Conservation (phyloP, 2,888 invertebrate genomes). For the Zaprionus obscuricornis region DNA sequence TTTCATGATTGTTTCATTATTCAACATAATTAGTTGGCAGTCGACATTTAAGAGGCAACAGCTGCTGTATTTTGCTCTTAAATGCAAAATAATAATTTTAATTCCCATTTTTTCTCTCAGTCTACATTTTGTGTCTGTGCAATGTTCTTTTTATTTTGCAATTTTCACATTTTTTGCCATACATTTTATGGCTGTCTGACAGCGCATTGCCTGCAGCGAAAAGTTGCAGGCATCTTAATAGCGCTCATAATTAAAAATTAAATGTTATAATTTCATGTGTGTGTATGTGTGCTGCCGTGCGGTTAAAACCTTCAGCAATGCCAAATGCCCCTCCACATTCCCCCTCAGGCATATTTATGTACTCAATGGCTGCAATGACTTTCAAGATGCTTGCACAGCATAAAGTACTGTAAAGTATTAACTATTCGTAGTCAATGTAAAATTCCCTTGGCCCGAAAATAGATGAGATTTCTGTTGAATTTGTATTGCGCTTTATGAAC, state of each 20-base stretch:
- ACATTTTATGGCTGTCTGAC: constrained; percentile 53
- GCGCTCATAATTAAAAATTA: constrained; percentile 74
- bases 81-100: constrained; percentile 67
- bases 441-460: neutral
- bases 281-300: constrained; percentile 44
- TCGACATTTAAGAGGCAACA: constrained; percentile 40
- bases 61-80: constrained; percentile 37
- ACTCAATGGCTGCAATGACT: no score
- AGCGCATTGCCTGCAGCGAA: constrained; percentile 47
- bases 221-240: constrained; percentile 71
- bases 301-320: no score
- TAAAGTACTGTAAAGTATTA: no score
- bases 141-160: constrained; percentile 22
- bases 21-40: constrained; percentile 59
- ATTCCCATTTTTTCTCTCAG: constrained; percentile 3
- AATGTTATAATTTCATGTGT: constrained; percentile 70
- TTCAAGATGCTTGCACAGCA: no score
- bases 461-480: neutral
- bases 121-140: constrained; percentile 11
- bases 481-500: constrained; percentile 32
- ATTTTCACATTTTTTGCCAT: constrained; percentile 37
- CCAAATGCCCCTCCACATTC: constrained; percentile 29
- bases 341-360: no score
- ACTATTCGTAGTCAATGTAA: no score
- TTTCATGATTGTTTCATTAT: constrained; percentile 53